Evolutionary conservation across 2,113 vertebrate species (phyloP).

Genomic region (Gallinago media): DNA sequence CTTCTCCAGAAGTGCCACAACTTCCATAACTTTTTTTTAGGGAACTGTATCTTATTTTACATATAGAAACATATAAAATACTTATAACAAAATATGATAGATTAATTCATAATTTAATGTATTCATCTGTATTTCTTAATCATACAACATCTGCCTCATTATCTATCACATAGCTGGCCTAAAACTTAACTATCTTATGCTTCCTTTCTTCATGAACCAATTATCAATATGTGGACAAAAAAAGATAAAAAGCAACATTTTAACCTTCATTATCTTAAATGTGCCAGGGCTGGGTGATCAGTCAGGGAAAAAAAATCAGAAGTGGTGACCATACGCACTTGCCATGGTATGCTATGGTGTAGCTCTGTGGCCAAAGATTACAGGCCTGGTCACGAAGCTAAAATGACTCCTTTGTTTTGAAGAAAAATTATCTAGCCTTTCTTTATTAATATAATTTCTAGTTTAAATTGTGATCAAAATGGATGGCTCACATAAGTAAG

Average conservation of each 20-base stretch:
- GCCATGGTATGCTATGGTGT: too few relatives aligned
- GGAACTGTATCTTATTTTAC: background rate
- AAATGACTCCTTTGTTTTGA: background rate
- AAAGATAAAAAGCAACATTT: background rate
- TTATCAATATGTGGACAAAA: background rate
- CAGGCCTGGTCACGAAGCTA: background rate
- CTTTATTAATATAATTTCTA: background rate
- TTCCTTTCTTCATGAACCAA: background rate
- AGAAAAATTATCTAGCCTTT: background rate
- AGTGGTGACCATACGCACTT: background rate
- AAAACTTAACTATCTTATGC: background rate
- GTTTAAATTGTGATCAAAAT: background rate
- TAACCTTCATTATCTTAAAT: background rate
- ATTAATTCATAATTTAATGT: background rate
- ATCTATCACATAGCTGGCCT: background rate
- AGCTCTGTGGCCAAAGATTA: background rate
- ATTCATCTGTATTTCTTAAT: background rate
- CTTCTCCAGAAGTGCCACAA: background rate
- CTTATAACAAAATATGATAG: background rate
- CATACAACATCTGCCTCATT: background rate
- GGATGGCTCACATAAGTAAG: background rate
- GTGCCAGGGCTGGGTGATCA: background rate
- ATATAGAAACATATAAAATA: background rate
- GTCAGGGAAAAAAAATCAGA: background rate
- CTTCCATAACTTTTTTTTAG: background rate